Evolutionary conservation across 2,113 vertebrate species (phyloP), one percentile per base, ranked within the genome.

Genomic region (Nymphicus hollandicus): DNA sequence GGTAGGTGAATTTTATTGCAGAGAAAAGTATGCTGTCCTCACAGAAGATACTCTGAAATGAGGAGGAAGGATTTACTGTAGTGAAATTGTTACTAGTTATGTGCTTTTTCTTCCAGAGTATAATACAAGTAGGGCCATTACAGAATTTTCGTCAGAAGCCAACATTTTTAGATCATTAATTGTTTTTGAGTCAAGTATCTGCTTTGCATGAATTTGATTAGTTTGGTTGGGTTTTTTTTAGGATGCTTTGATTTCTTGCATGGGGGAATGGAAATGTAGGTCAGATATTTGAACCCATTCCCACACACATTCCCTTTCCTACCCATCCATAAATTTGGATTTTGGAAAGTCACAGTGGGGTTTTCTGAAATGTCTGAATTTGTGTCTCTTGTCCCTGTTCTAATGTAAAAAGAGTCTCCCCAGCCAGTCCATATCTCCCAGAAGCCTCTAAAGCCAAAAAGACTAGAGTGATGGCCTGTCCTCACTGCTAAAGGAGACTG

Each of bases 221-320:
- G 33, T 58, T 58, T 35, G 33, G 33, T 58, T 58, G 14, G 17
- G 25, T 12, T 35, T 43, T 66, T 55, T 63, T 46, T 6, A 29
- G 23, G 17, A 35, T 68, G 12, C 46, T 74, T 91, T 74, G 17
- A 28, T 94, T 96, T 83, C 64, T 92, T 81, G 49, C 56, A 35
- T 17, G 43, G 39, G 39, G 53, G n/a, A 65, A 74, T 81, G 25
- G 64, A 94, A 93, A 91, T 84, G 8, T 74, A 64, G 47, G 80
- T 81, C 81, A 92, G 44, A 47, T 4, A 15, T 44, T 89, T 94
- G 86, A 94, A 93, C 76, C 60, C n/a, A 53, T 86, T 92, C 80
- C 60, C 86, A 83, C 77, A 89, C 24, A 74, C 60, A 71, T 95
- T 91, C 70, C 47, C 13, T 66, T 88, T 95, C 31, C 60, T 91